Conservation (phyloP, 2,888 invertebrate species). For the Trissolcus japonicus region DNA sequence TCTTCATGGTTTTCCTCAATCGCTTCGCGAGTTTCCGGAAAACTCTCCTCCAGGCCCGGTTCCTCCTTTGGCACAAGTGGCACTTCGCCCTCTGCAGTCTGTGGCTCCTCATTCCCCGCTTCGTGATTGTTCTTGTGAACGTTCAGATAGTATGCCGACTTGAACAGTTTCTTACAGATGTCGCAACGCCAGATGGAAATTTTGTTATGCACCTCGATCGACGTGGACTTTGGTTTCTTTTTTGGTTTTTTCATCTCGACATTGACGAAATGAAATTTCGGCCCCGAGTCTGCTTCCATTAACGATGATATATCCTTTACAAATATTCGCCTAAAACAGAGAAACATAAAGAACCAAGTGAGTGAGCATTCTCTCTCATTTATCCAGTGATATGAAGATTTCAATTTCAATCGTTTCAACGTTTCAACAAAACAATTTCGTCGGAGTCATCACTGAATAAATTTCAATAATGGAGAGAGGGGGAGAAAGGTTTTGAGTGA, state of each 20-base stretch:
- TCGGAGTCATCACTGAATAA: no score
- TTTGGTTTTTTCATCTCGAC: background rate
- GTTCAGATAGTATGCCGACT: constrained; percentile 36
- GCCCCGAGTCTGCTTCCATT: constrained; percentile 3
- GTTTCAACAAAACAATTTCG: no score
- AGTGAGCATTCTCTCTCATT: background rate
- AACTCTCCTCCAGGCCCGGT: background rate
- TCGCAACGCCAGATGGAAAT: constrained; percentile 45
- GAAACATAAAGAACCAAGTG: constrained; percentile 12
- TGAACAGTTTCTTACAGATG: constrained; percentile 27
- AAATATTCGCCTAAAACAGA: constrained; percentile 54
- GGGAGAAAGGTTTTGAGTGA: no score
- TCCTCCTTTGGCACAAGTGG: background rate
- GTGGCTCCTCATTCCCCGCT: background rate
- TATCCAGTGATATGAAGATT: no score
- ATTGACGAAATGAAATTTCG: background rate
- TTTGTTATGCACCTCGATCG: constrained; percentile 1
- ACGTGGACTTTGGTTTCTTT: background rate
- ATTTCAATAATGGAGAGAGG: no score
- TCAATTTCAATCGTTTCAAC: no score
- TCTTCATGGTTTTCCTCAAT: background rate
- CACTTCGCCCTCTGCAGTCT: background rate
- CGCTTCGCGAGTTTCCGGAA: background rate
- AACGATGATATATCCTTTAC: constrained; percentile 43
- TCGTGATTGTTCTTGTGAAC: constrained; percentile 43